These are phyloP conservation scores for Caenorhabditis sp. DNA, from an alignment of 2,888 invertebrate genomes.

Conservation along the genomic window DNA sequence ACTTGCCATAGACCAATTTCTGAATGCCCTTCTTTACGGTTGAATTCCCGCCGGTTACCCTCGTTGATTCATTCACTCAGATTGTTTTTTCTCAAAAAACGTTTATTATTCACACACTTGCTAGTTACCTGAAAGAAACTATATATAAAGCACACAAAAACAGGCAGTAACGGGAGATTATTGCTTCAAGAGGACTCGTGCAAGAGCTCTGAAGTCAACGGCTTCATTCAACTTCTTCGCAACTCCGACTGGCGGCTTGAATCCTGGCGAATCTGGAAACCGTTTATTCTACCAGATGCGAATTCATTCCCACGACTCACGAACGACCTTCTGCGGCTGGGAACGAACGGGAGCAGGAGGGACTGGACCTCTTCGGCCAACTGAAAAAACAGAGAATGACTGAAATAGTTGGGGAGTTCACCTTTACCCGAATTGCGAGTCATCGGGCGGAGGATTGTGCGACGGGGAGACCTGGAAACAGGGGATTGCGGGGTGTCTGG, in stretches of 20 bases:
- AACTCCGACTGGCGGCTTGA: slow-evolving; percentile 53
- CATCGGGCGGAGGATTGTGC: slow-evolving; percentile 27
- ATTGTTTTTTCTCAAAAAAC: background rate
- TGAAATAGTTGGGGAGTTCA: background rate
- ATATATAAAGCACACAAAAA: slow-evolving; percentile 10
- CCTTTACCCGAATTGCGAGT: slow-evolving; percentile 47
- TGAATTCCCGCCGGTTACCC: background rate
- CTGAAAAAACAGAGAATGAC: slow-evolving; percentile 13
- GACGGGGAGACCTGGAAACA: slow-evolving; percentile 25
- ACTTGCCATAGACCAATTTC: slow-evolving; percentile 56
- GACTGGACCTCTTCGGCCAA: slow-evolving; percentile 27
- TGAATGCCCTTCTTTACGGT: slow-evolving; percentile 14
- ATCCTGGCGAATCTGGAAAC: slow-evolving; percentile 44
- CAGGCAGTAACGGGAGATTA: background rate
- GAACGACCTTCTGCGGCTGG: background rate
- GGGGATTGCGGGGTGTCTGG: background rate
- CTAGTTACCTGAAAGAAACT: background rate
- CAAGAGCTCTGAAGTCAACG: slow-evolving; percentile 49
- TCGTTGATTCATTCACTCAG: slow-evolving; percentile 1
- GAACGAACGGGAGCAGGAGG: slow-evolving; percentile 7
- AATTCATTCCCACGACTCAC: background rate
- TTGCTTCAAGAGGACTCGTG: slow-evolving; percentile 49
- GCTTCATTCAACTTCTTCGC: slow-evolving; percentile 56
- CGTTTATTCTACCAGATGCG: background rate
- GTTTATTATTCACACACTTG: background rate